Conservation (phyloP, 2,888 invertebrate species). For the Watsonalla binaria region DNA sequence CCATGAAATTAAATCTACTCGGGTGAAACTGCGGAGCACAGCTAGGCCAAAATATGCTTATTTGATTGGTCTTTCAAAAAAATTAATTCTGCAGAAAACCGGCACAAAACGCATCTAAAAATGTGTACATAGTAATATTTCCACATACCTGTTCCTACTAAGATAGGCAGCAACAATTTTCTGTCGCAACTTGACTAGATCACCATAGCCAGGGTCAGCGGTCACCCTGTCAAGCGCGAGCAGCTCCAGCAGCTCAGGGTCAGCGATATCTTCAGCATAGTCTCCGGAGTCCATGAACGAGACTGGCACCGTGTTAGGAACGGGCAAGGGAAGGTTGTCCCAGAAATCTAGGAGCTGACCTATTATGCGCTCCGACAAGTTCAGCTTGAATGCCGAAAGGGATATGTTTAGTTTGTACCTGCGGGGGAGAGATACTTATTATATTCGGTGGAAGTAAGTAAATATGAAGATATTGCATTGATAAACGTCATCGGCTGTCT, state of each 20-base stretch:
- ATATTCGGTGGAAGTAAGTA: too few species aligned
- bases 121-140: neutral
- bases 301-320: slow-evolving; percentile 67
- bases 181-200: slow-evolving; percentile 59
- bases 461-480: too few species aligned
- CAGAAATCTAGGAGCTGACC: slow-evolving; percentile 81
- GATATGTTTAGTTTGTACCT: slow-evolving; percentile 88
- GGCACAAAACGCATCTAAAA: too few species aligned
- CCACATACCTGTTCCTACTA: slow-evolving; percentile 51
- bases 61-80: too few species aligned
- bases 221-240: slow-evolving; percentile 49
- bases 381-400: slow-evolving; percentile 84
- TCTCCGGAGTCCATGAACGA: slow-evolving; percentile 69
- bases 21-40: too few species aligned
- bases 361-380: slow-evolving; percentile 86
- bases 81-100: too few species aligned
- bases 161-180: slow-evolving; percentile 67
- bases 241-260: slow-evolving; percentile 43
- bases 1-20: too few species aligned
- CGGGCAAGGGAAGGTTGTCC: slow-evolving; percentile 66
- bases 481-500: too few species aligned
- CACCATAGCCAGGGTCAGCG: slow-evolving; percentile 57
- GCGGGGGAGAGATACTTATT: slow-evolving; percentile 18
- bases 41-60: too few species aligned
- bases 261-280: slow-evolving; percentile 51